Conservation (phyloP, 2,888 invertebrate genomes). For the Pollenia griseotomentosa region DNA sequence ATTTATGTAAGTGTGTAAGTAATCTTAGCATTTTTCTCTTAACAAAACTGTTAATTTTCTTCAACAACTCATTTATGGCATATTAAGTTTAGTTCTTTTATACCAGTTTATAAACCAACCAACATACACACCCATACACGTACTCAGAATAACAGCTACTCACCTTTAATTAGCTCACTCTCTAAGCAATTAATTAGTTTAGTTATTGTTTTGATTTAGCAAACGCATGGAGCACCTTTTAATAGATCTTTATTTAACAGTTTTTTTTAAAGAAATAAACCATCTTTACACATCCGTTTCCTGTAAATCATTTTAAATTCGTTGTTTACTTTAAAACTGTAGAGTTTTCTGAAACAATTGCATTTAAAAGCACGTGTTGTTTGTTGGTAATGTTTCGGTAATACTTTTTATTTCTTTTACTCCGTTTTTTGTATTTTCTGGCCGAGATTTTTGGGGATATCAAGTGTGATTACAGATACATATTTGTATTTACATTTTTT, state of each 20-base stretch:
- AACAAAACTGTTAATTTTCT: too few relatives aligned
- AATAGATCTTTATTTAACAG: too few relatives aligned
- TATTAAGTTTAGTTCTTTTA: too few relatives aligned
- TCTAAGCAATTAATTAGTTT: background rate
- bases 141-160: background rate
- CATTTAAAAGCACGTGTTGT: background rate
- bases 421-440: background rate
- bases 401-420: background rate
- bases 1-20: too few relatives aligned
- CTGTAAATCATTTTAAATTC: conserved; percentile 25
- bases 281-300: background rate
- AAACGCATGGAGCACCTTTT: too few relatives aligned
- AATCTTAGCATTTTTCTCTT: too few relatives aligned
- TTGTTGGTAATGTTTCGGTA: background rate
- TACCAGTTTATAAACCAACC: background rate
- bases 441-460: background rate
- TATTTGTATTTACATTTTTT: background rate
- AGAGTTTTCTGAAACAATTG: background rate
- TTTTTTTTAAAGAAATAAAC: background rate
- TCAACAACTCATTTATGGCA: too few relatives aligned
- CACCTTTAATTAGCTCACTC: background rate
- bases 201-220: background rate
- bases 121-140: background rate
- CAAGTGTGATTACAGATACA: background rate
- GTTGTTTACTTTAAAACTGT: background rate